Base-by-base conservation (phyloP, 2,888 invertebrate species). In the Teleiodes luculella region DNA sequence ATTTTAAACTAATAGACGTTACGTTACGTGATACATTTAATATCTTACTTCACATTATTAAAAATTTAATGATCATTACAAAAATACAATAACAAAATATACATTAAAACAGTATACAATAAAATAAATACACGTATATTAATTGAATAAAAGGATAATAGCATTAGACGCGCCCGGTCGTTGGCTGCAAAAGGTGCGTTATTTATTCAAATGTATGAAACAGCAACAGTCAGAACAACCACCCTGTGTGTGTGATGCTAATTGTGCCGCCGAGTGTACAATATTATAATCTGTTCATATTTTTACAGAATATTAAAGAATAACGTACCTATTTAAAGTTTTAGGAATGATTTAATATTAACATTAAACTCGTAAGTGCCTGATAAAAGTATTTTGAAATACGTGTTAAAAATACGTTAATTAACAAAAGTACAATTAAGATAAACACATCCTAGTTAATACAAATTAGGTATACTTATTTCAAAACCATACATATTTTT, bases 181-280 rank as follows among this genome's bases (percentile, higher is more conserved):
- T 78, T 76, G 65, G 66, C 60, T 66, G 67, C 78, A 79, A 76
- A 68, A 76, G 79, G 78, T 66, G 75, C 76, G 68, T 69, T 76
- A 70, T 78, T 78, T 78, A 78, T 76, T 18, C 11, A 18, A 35
- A 48, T 20, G 46, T 43, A 16, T 48, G 33, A 20, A 35, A 56
- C 63, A 63, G 58, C 33, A 47, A n/a, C 53, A 24, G 30, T 50
- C 39, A 31, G 16, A 46, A 48, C 46, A 16, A 18, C 24, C 35
- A 31, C 33, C 31, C 35, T 35, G 33, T 48, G 16, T 41, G 11
- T 54, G 36, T 47, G 51, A 33, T 33, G 16, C 47, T 36, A 54
- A 54, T 48, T 48, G 33, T 35, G 48, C 11, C 8, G 20, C 35
- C 35, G 35, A 18, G 31, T 48, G 48, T 48, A 48, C 35, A 13